phyloP scores from a whole-genome alignment of 2,797 vertebrate genomes.

The Telmatherina bonti region DNA sequence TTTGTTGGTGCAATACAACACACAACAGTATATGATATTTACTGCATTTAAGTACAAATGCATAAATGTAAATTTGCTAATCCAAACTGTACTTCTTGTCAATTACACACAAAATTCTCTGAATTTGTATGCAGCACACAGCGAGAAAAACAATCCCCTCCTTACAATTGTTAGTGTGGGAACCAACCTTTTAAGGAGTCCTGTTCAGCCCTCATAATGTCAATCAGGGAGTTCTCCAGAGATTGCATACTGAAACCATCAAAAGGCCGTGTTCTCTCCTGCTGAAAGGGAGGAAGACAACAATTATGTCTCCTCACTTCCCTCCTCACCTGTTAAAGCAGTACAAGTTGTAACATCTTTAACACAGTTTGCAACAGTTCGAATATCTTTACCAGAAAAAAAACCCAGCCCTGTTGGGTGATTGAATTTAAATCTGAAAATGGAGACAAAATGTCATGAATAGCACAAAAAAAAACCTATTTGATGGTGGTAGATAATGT shows the following conservation, averaged over 20 bases:
- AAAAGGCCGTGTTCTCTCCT: constrained; percentile 97
- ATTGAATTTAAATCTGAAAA: constrained; percentile 37
- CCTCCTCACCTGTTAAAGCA: constrained; percentile 35
- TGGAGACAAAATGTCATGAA: constrained; percentile 10
- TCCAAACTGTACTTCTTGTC: constrained; percentile 10
- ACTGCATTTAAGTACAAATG: neutral
- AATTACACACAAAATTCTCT: constrained; percentile 13
- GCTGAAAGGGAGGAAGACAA: constrained; percentile 81
- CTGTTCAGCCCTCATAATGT: constrained; percentile 99
- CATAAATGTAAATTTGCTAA: neutral
- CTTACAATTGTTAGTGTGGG: constrained; percentile 50
- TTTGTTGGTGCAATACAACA: neutral
- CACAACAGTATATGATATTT: neutral
- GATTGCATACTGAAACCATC: constrained; percentile 97
- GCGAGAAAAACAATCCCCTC: constrained; percentile 26
- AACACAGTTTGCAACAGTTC: constrained; percentile 34
- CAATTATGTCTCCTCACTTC: constrained; percentile 58
- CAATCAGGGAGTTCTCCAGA: constrained; percentile 98
- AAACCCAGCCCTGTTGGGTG: constrained; percentile 7
- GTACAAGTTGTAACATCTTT: constrained; percentile 21
- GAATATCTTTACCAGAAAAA: constrained; percentile 30
- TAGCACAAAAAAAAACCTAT: neutral
- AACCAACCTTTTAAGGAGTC: constrained; percentile 98
- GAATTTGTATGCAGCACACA: constrained; percentile 23
- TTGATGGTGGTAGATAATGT: neutral